Conservation (phyloP, 2,113 vertebrate genomes). For the Tauraco erythrolophus region DNA sequence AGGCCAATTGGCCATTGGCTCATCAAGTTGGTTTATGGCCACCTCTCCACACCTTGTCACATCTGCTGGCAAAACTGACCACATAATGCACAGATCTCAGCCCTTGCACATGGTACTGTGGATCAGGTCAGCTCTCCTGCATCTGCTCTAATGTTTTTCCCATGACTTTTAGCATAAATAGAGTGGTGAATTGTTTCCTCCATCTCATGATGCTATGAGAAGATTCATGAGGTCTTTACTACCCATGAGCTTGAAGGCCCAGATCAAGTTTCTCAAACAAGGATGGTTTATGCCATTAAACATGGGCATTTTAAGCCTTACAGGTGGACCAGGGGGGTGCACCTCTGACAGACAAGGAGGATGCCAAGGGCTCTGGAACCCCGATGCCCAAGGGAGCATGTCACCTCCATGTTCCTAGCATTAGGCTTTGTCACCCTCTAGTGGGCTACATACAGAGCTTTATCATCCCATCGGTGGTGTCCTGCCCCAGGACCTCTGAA, state of each 20-base stretch:
- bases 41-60: not conserved
- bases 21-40: not conserved
- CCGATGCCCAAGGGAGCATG: not conserved
- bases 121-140: not conserved
- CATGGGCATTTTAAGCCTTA: not conserved
- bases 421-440: slow-evolving; percentile 61
- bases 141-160: not conserved
- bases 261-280: not conserved
- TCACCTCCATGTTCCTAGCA: not conserved
- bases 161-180: not conserved
- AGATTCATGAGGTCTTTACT: not conserved
- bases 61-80: not conserved
- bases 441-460: not conserved
- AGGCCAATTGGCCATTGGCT: not conserved
- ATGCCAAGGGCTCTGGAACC: not conserved
- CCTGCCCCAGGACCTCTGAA: not conserved
- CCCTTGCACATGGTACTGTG: accelerated
- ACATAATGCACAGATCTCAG: not conserved
- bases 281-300: not conserved
- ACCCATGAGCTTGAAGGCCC: not conserved
- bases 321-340: accelerated
- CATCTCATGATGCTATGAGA: not conserved
- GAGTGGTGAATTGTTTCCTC: not conserved
- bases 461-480: not conserved
- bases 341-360: not conserved